Evolutionary conservation across 2,888 invertebrate genomes (phyloP).

Genomic region (Tetragnatha montana): DNA sequence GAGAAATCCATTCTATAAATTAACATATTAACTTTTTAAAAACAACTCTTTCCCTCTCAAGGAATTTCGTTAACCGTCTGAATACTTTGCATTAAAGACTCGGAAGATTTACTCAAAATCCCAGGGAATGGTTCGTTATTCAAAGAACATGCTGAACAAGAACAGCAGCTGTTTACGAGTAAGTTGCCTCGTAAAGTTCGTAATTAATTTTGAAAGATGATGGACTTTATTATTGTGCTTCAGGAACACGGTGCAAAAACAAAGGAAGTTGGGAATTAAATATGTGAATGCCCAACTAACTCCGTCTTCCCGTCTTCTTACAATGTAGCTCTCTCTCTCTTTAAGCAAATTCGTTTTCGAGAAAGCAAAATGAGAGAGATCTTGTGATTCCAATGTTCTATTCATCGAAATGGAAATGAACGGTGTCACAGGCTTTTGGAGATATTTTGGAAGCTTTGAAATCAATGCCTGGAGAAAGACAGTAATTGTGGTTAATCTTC

Average conservation of each 20-base stretch:
- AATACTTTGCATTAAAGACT: constrained; percentile 16
- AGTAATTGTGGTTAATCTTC: too few relatives aligned
- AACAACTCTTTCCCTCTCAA: neutral
- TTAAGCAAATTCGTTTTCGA: constrained; percentile 35
- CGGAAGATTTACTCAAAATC: neutral
- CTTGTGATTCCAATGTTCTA: neutral
- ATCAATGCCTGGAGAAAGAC: too few relatives aligned
- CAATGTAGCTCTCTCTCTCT: constrained; percentile 31
- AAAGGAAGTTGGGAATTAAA: constrained; percentile 6
- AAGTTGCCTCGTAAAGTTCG: constrained; percentile 14
- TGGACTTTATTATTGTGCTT: constrained; percentile 23
- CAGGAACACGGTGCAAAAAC: neutral
- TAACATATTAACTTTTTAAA: constrained; percentile 10
- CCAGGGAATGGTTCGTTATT: constrained; percentile 14
- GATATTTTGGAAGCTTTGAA: too few relatives aligned
- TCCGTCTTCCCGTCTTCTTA: neutral
- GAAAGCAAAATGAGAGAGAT: neutral
- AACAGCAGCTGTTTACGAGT: constrained; percentile 38
- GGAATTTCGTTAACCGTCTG: neutral
- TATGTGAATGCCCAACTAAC: neutral
- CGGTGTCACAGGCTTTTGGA: neutral
- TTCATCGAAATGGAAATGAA: neutral
- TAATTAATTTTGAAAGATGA: constrained; percentile 49
- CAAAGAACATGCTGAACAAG: constrained; percentile 32
- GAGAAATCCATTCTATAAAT: constrained; percentile 3